Evolutionary conservation across 1,140 invertebrate genomes (phyloP).

Genomic region (Diabrotica virgifera): DNA sequence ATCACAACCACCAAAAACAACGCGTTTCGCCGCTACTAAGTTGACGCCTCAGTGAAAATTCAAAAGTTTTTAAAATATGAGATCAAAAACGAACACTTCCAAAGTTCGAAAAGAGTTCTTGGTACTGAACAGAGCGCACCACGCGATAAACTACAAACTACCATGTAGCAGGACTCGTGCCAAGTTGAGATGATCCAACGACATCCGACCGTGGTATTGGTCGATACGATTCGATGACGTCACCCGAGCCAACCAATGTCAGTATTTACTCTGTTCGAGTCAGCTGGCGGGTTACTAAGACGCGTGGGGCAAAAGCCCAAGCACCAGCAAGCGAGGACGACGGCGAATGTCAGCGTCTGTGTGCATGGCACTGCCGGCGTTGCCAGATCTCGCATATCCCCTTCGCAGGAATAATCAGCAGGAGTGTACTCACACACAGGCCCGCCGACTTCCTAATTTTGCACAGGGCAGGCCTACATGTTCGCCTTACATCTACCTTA

Average conservation of each 20-base stretch:
- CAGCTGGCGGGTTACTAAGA: slow-evolving; percentile 38
- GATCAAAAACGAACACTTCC: slow-evolving; percentile 24
- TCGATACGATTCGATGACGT: slow-evolving; percentile 41
- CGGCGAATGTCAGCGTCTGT: not conserved
- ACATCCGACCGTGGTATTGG: slow-evolving; percentile 43
- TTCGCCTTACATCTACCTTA: no score
- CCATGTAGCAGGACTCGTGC: slow-evolving; percentile 38
- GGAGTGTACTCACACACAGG: not conserved
- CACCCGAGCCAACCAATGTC: slow-evolving; percentile 39
- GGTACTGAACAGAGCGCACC: slow-evolving; percentile 36
- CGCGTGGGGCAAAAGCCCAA: slow-evolving; percentile 38
- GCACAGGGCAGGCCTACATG: no score
- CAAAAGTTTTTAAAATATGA: slow-evolving; percentile 11
- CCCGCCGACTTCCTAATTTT: no score
- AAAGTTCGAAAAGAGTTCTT: slow-evolving; percentile 20
- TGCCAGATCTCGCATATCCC: not conserved
- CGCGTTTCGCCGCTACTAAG: slow-evolving; percentile 11
- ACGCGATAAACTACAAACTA: slow-evolving; percentile 40
- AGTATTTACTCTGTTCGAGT: slow-evolving; percentile 39
- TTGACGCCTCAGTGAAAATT: no score
- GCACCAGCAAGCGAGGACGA: not conserved
- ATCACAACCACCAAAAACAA: slow-evolving; percentile 4
- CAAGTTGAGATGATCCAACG: slow-evolving; percentile 44
- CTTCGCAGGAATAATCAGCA: not conserved
- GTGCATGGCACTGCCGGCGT: not conserved